phyloP scores from a whole-genome alignment of 2,113 vertebrate genomes.

The Larimichthys polyactis region DNA sequence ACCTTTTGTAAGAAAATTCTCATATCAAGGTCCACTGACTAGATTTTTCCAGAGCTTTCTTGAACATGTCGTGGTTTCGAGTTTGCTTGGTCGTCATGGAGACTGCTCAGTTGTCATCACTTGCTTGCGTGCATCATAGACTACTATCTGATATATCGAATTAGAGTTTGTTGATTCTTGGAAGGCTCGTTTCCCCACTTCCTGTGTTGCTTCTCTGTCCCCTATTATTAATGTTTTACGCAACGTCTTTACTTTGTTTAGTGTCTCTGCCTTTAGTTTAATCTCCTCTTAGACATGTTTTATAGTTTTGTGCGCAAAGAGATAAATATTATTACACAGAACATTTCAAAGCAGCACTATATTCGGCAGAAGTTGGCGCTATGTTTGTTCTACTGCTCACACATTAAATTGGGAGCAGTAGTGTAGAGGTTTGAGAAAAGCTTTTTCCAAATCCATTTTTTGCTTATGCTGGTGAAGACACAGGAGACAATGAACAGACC shows the following conservation, averaged over 20 bases:
- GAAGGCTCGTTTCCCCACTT: not conserved
- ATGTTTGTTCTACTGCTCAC: not conserved
- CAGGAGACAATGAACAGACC: conserved; percentile 2
- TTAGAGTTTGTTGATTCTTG: too few species aligned
- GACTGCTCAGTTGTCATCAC: not conserved
- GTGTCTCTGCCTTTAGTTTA: not conserved
- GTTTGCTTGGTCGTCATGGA: not conserved
- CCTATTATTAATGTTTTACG: too few species aligned
- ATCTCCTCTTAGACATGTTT: not conserved
- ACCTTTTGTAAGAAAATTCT: not conserved
- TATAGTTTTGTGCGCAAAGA: not conserved
- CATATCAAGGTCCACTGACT: too few species aligned
- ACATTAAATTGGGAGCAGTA: not conserved
- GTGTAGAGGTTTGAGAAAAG: too few species aligned
- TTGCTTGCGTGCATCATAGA: not conserved
- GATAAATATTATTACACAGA: not conserved
- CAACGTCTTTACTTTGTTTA: not conserved
- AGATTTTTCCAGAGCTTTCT: not conserved
- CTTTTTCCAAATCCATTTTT: too few species aligned
- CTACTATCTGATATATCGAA: too few species aligned
- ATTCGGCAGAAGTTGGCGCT: not conserved
- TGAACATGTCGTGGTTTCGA: too few species aligned
- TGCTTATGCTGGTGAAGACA: not conserved
- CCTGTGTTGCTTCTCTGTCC: not conserved
- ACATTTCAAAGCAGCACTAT: too few species aligned